These are phyloP conservation scores for Bicyclus anynana DNA, from an alignment of 1,140 invertebrate genomes.

Conservation along the genomic window DNA sequence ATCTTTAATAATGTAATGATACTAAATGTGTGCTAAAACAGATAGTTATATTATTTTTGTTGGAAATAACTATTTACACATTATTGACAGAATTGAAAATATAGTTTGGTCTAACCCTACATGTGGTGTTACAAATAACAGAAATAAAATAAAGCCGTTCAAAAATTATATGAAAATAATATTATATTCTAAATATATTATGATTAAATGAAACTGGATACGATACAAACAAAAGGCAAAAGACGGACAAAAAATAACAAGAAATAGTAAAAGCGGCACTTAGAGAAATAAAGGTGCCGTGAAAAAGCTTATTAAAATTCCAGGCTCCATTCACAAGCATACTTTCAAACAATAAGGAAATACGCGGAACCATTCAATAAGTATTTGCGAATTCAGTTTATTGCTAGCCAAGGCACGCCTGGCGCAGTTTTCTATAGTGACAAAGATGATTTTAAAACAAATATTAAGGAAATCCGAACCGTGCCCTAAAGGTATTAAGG, in stretches of 20 bases:
- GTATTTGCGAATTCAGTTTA: slow-evolving; percentile 63
- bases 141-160: too few species aligned
- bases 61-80: background rate
- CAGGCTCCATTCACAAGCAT: slow-evolving; percentile 57
- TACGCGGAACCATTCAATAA: slow-evolving; percentile 66
- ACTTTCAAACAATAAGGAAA: slow-evolving; percentile 68
- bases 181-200: too few species aligned
- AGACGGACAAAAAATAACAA: background rate
- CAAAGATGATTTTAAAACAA: slow-evolving; percentile 25
- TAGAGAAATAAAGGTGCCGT: slow-evolving; percentile 33
- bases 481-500: slow-evolving; percentile 38
- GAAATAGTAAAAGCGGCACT: slow-evolving; percentile 22
- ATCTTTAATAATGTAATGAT: too few species aligned
- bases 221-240: background rate
- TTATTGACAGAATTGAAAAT: background rate
- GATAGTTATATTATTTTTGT: background rate
- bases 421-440: slow-evolving; percentile 56
- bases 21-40: too few species aligned
- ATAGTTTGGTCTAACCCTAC: background rate
- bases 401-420: slow-evolving; percentile 56
- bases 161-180: too few species aligned
- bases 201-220: too few species aligned
- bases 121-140: background rate
- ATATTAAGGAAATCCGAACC: slow-evolving; percentile 36
- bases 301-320: slow-evolving; percentile 62